Base-by-base conservation (phyloP, 1,140 invertebrate species). In the Apis dorsata region DNA sequence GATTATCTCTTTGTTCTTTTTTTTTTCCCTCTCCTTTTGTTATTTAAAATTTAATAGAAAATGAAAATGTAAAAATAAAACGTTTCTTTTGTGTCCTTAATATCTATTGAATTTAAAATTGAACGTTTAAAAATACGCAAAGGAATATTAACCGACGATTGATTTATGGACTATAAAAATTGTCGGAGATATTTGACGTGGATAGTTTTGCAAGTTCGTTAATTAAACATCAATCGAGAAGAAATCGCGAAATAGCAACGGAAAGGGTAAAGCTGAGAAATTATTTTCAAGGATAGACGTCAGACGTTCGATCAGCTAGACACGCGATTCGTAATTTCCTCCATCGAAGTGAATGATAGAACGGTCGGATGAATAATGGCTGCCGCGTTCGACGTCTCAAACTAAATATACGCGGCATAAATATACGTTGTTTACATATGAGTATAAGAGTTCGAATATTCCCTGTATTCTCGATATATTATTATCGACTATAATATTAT, bases 281-380 rank as follows among this genome's bases (percentile, higher is more conserved):
- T 82, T 77, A 77, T 82, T 69, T 77, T 65, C 80, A 82, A 82
- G 49, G 73, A 69, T n/a, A 24, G 12, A 68, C 44, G 80, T 60
- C 63, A 70, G 73, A 77, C 80, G 73, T 44, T 69, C 44, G 65
- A 77, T 69, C 44, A 3, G 24, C 44, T 69, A 69, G 34, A 69
- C 63, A 68, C 15, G 53, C 57, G 65, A 83, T 75, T 73, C 24
- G 71, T 79, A 86, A 87, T 87, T 86, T 82, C 63, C 68, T 62
- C 49, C 19, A 15, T 71, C 71, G 70, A 86, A 87, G 60, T 55
- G 19, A 53, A 83, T 71, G 71, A 86, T 83, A 85, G 85, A 84
- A 83, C 57, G 76, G 57, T 63, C 19, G 72, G 65, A 65, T 87
- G 86, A 87, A 70, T 86, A 80, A 87, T 86, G 57, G 59, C 3